A percentile compares a stretch with the other conserved stretches of the same genome.
Conservation (phyloP, 2,113 vertebrate genomes). For the Rattus rattus region DNA sequence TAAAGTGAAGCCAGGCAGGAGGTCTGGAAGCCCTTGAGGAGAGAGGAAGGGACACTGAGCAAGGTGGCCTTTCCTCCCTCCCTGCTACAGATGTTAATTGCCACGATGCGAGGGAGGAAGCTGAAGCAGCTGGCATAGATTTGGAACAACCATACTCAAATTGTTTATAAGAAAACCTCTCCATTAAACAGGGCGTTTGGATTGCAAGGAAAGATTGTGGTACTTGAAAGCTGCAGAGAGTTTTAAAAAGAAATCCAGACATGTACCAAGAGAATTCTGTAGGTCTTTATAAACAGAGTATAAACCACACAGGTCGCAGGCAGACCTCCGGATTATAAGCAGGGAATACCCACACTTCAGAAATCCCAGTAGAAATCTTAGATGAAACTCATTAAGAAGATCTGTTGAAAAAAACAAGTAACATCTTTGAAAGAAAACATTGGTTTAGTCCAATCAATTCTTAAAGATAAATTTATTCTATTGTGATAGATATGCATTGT, state of each 20-base stretch:
- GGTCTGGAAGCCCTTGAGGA: background rate
- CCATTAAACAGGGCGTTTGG: conserved; percentile 39
- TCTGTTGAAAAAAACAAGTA: background rate
- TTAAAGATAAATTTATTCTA: background rate
- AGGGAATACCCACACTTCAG: background rate
- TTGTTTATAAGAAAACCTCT: conserved; percentile 62
- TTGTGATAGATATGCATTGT: background rate
- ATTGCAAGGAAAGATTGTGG: conserved; percentile 38
- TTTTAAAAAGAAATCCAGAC: background rate
- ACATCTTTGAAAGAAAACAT: background rate
- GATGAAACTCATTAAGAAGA: background rate
- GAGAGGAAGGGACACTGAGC: background rate
- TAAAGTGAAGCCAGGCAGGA: background rate
- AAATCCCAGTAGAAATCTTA: background rate
- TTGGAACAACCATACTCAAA: conserved; percentile 64
- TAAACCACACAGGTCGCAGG: background rate
- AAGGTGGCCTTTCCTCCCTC: conserved; percentile 1
- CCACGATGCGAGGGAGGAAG: background rate
- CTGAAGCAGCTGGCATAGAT: conserved; percentile 5
- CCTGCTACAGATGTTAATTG: conserved; percentile 43
- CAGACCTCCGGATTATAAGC: background rate
- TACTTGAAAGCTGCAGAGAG: conserved; percentile 22
- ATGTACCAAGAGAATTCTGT: background rate
- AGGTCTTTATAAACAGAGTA: background rate
- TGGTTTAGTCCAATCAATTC: background rate